Evolutionary conservation across 2,888 invertebrate species (phyloP).

Genomic region (Cryptocephalus moraei): DNA sequence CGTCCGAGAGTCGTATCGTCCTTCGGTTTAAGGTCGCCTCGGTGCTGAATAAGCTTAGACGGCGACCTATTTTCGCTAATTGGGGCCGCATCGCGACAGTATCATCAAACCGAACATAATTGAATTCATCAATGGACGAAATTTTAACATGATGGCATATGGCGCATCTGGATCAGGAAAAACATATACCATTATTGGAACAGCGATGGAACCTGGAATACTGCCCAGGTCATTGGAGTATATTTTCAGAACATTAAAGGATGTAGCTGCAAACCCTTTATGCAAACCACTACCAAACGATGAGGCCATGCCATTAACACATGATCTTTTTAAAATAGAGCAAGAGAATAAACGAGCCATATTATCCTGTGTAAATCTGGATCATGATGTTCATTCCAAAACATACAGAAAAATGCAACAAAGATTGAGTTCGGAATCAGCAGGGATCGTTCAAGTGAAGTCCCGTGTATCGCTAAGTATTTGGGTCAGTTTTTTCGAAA

Average conservation of each 20-base stretch:
- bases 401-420: constrained; percentile 22
- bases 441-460: constrained; percentile 10
- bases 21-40: no score
- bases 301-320: constrained; percentile 26
- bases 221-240: constrained; percentile 49
- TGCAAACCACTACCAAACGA: constrained; percentile 36
- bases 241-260: constrained; percentile 31
- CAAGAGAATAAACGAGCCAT: constrained; percentile 24
- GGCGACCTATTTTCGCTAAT: no score
- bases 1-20: no score
- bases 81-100: no score
- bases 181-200: constrained; percentile 41
- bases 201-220: constrained; percentile 49
- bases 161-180: constrained; percentile 69
- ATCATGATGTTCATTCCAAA: constrained; percentile 16
- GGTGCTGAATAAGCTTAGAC: no score
- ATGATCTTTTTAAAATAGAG: constrained; percentile 22
- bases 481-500: constrained; percentile 84
- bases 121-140: constrained; percentile 47
- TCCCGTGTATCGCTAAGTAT: constrained; percentile 36
- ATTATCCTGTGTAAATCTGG: constrained; percentile 17
- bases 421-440: constrained; percentile 19
- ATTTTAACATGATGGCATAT: constrained; percentile 72
- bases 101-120: constrained; percentile 28
- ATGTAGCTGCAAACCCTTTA: constrained; percentile 28